Evolutionary conservation across 30 jellyfish, hydroid and myxozoan species (phyloP).

Genomic region (Aurelia sp.): DNA sequence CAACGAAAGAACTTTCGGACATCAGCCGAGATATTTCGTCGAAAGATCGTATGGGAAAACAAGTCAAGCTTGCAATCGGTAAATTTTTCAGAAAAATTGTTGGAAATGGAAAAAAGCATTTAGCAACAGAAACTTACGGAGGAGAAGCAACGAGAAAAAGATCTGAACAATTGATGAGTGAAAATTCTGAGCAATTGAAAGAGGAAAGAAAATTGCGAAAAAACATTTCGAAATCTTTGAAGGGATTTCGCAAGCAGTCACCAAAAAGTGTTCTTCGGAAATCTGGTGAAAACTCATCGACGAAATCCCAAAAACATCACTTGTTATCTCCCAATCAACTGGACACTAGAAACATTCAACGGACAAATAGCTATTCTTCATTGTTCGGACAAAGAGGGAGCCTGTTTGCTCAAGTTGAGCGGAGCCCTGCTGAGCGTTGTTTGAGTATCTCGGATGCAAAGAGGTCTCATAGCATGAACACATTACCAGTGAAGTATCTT

Average conservation of each 20-base stretch:
- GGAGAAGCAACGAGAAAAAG: not conserved
- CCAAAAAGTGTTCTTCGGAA: conserved; percentile 1
- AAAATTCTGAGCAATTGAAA: not conserved
- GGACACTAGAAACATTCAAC: not conserved
- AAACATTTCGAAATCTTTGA: not conserved
- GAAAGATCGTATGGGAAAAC: not conserved
- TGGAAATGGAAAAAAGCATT: conserved; percentile 3
- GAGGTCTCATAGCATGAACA: not conserved
- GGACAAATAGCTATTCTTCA: conserved; percentile 65
- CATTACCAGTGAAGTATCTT: not conserved
- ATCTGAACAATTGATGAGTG: not conserved
- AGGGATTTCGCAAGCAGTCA: not conserved
- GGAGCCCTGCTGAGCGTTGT: not conserved
- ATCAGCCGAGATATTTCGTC: conserved; percentile 42
- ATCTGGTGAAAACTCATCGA: not conserved
- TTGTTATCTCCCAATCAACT: not conserved
- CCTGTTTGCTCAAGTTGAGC: conserved; percentile 34
- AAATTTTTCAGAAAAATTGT: conserved; percentile 21
- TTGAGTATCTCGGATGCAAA: not conserved
- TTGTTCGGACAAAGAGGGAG: conserved; percentile 70
- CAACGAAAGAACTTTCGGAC: conserved; percentile 69
- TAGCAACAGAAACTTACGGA: not conserved
- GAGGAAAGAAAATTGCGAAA: not conserved
- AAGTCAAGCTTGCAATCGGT: not conserved
- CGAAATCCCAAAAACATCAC: not conserved